Percentiles rank a stretch among this genome's conserved stretches.
Evolutionary conservation across 2,113 vertebrate genomes (phyloP).

Genomic region (Odocoileus virginianus): DNA sequence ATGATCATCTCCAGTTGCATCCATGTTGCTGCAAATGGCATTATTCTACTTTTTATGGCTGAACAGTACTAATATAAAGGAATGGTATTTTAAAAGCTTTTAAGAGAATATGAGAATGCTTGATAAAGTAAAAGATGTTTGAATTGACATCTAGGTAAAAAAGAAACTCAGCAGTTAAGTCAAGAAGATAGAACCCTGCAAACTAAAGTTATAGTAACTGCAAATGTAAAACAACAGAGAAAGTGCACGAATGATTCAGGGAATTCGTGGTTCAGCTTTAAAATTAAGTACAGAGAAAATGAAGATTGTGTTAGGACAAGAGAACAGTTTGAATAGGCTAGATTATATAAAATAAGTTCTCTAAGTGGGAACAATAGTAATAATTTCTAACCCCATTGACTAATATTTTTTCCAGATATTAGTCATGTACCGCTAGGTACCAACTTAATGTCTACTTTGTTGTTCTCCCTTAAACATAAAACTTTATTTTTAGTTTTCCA

Average conservation of each 20-base stretch:
- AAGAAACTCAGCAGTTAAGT: background rate
- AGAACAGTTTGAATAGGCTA: background rate
- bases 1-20: background rate
- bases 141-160: background rate
- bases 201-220: background rate
- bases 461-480: background rate
- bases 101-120: background rate
- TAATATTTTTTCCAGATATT: background rate
- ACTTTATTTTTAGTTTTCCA: background rate
- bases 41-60: background rate
- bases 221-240: background rate
- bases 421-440: background rate
- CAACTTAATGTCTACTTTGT: background rate
- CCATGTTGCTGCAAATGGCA: background rate
- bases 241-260: fast-evolving
- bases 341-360: background rate
- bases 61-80: background rate
- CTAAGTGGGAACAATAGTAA: background rate
- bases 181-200: background rate
- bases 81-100: background rate
- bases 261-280: background rate
- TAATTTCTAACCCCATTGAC: background rate
- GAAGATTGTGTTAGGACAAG: background rate
- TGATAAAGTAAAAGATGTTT: background rate
- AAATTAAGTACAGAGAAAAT: background rate